phyloP scores from a whole-genome alignment of 2,113 vertebrate genomes.

The Parotia lawesii region DNA sequence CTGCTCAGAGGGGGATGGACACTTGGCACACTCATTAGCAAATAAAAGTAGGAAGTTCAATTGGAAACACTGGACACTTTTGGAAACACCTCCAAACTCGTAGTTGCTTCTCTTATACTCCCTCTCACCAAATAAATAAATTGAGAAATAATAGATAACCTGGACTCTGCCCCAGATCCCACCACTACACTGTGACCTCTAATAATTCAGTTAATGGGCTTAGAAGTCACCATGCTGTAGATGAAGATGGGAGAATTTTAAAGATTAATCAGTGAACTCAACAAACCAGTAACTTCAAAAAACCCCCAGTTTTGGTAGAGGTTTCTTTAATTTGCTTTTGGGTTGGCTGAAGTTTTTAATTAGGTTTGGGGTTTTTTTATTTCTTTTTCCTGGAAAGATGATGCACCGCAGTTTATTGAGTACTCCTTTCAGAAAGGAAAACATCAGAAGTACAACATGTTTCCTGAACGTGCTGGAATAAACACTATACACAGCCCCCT shows the following conservation, averaged over 20 bases:
- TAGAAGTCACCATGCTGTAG: background rate
- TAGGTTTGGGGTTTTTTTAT: background rate
- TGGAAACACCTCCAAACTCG: background rate
- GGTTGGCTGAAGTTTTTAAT: background rate
- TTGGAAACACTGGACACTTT: background rate
- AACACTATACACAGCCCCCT: background rate
- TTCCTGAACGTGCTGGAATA: background rate
- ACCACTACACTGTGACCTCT: fast-evolving
- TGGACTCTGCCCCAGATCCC: background rate
- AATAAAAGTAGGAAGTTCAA: background rate
- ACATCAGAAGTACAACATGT: background rate
- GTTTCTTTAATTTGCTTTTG: background rate
- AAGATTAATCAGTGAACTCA: background rate
- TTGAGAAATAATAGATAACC: background rate
- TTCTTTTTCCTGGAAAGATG: background rate
- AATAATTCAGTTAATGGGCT: background rate
- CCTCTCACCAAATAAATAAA: background rate
- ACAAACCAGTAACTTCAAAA: background rate
- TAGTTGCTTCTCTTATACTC: background rate
- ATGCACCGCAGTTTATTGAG: background rate
- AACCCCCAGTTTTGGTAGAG: fast-evolving
- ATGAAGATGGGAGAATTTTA: background rate
- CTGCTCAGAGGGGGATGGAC: background rate
- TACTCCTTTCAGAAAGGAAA: background rate
- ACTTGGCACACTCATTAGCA: background rate